Percentiles rank a stretch among this genome's conserved stretches.
phyloP scores from a whole-genome alignment of 1,140 invertebrate species.

The Oedothorax gibbosus region DNA sequence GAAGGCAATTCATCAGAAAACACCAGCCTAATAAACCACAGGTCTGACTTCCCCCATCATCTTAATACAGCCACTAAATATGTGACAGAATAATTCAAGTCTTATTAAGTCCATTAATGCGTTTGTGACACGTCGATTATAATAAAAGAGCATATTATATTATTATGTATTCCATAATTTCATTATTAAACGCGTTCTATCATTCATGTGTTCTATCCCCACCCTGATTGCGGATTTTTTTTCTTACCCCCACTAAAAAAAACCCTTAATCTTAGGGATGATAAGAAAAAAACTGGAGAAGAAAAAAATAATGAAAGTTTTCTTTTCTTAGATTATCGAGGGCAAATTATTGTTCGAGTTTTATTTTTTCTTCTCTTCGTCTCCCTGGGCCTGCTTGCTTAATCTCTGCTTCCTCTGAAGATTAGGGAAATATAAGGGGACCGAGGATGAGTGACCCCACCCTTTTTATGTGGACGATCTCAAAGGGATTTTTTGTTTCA shows the following conservation, averaged over 20 bases:
- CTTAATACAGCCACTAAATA: slow-evolving; percentile 31
- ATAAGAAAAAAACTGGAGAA: slow-evolving; percentile 25
- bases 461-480: slow-evolving; percentile 30
- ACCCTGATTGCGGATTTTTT: no score
- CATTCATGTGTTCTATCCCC: slow-evolving; percentile 39
- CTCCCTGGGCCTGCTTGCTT: no score
- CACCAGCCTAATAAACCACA: slow-evolving; percentile 38
- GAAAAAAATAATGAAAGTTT: slow-evolving; percentile 45
- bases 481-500: slow-evolving; percentile 15
- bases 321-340: slow-evolving; percentile 53
- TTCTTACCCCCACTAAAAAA: slow-evolving; percentile 31
- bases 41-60: not conserved
- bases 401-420: slow-evolving; percentile 38
- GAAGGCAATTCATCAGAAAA: no score
- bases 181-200: slow-evolving; percentile 59
- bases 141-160: slow-evolving; percentile 59
- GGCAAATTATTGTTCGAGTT: slow-evolving; percentile 56
- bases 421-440: slow-evolving; percentile 21
- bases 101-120: slow-evolving; percentile 60
- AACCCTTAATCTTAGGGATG: not conserved
- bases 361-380: no score
- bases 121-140: slow-evolving; percentile 54
- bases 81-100: slow-evolving; percentile 49
- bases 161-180: slow-evolving; percentile 60
- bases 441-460: slow-evolving; percentile 22